Evolutionary conservation across 2,888 invertebrate genomes (phyloP).

Genomic region (Ypsolopha scabrella): DNA sequence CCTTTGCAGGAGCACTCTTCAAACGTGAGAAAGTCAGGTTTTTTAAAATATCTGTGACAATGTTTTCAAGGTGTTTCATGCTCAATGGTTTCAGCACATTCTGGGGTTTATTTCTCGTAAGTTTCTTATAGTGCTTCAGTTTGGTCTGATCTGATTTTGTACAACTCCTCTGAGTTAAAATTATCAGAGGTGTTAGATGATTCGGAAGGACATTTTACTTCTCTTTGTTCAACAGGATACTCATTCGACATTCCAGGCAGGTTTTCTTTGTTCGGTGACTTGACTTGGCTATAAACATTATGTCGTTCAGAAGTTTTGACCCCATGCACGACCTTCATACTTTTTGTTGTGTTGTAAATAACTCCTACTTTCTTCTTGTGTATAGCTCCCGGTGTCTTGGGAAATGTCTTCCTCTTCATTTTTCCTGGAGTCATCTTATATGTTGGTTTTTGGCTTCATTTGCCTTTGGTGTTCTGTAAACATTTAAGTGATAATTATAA

Average conservation of each 20-base stretch:
- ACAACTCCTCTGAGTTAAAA: constrained; percentile 47
- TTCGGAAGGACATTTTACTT: constrained; percentile 46
- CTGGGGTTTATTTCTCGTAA: constrained; percentile 23
- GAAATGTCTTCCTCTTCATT: constrained; percentile 38
- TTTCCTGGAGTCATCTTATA: constrained; percentile 54
- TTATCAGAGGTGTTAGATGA: constrained; percentile 37
- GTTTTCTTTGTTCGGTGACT: constrained; percentile 38
- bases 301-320: constrained; percentile 34
- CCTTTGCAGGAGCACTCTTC: constrained; percentile 30
- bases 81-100: constrained; percentile 46
- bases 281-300: constrained; percentile 16
- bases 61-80: constrained; percentile 25
- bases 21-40: constrained; percentile 54
- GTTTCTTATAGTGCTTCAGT: constrained; percentile 6
- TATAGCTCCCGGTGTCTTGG: constrained; percentile 44
- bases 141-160: constrained; percentile 26
- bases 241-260: constrained; percentile 13
- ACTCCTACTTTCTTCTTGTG: constrained; percentile 47
- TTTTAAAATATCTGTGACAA: constrained; percentile 43
- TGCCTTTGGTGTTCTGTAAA: constrained; percentile 47
- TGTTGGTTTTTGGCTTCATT: constrained; percentile 28
- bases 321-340: constrained; percentile 32
- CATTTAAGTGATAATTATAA: neutral
- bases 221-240: constrained; percentile 23
- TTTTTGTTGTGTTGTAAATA: constrained; percentile 36